Conservation (phyloP, 1,140 invertebrate genomes). For the Physella acuta region DNA sequence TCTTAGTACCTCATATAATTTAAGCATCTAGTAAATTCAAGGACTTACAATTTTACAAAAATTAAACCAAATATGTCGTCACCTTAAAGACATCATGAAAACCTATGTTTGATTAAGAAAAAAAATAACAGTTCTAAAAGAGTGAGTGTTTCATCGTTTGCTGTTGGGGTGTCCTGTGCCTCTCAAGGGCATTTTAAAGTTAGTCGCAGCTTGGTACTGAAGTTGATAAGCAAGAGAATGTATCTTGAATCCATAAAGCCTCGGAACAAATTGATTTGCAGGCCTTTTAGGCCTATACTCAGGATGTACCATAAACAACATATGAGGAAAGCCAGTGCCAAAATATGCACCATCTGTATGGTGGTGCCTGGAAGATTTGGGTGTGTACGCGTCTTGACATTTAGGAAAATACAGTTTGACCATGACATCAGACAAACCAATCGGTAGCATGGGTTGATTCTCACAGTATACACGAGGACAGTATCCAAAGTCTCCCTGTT, state of each 20-base stretch:
- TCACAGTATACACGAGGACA: conserved; percentile 94
- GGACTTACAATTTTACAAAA: no score
- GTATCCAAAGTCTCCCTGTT: conserved; percentile 96
- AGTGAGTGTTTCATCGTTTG: conserved; percentile 55
- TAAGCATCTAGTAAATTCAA: no score
- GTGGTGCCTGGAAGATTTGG: conserved; percentile 98
- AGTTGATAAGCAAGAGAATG: conserved; percentile 94
- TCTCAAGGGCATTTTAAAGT: conserved; percentile 58
- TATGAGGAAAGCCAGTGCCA: conserved; percentile 98
- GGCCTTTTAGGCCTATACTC: conserved; percentile 97
- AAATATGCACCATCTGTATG: conserved; percentile 99
- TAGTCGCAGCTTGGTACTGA: conserved; percentile 59
- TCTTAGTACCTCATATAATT: no score
- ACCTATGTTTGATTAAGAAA: no score
- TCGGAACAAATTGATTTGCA: conserved; percentile 94
- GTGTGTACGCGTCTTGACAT: conserved; percentile 99
- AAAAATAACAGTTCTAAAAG: no score
- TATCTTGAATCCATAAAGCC: conserved; percentile 99
- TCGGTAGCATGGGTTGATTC: conserved; percentile 93
- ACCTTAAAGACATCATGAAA: no score
- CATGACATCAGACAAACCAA: conserved; percentile 98
- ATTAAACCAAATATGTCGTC: no score
- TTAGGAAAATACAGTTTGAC: conserved; percentile 99
- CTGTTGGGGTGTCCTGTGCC: conserved; percentile 52
- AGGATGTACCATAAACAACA: conserved; percentile 99